These are phyloP conservation scores for Taenaris catops DNA, from an alignment of 2,888 invertebrate genomes.

Conservation along the genomic window DNA sequence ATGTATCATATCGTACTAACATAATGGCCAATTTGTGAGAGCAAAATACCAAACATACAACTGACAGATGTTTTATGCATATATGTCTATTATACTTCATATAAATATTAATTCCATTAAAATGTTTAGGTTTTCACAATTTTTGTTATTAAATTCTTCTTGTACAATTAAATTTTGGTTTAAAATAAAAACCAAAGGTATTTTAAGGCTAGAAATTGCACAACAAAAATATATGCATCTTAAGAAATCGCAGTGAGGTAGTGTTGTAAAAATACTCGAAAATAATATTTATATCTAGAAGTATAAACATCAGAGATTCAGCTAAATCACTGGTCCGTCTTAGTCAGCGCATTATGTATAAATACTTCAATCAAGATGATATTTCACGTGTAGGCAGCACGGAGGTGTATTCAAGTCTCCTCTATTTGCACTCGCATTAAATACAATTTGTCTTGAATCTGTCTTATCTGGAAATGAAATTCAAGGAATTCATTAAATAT, in stretches of 20 bases:
- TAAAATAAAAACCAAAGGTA: too few species aligned
- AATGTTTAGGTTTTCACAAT: too few species aligned
- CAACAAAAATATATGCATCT: slow-evolving; percentile 1
- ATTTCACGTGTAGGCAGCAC: slow-evolving; percentile 25
- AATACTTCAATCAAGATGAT: slow-evolving; percentile 24
- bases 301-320: slow-evolving; percentile 10
- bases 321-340: slow-evolving; percentile 15
- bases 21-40: too few species aligned
- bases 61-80: too few species aligned
- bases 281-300: slow-evolving; percentile 1
- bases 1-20: too few species aligned
- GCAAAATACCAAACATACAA: too few species aligned
- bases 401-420: slow-evolving; percentile 24
- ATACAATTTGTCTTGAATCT: slow-evolving; percentile 24
- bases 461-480: slow-evolving; percentile 28
- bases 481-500: slow-evolving; percentile 32
- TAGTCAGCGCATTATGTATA: slow-evolving; percentile 26
- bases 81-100: too few species aligned
- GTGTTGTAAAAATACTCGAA: neutral
- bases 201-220: too few species aligned
- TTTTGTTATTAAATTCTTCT: too few species aligned
- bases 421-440: slow-evolving; percentile 26
- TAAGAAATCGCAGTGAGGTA: neutral
- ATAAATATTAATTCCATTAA: too few species aligned
- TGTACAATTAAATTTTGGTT: too few species aligned